Evolutionary conservation across 2,113 vertebrate species (phyloP), one percentile per base, ranked within the genome.

Genomic region (Marcusenius ussheri): DNA sequence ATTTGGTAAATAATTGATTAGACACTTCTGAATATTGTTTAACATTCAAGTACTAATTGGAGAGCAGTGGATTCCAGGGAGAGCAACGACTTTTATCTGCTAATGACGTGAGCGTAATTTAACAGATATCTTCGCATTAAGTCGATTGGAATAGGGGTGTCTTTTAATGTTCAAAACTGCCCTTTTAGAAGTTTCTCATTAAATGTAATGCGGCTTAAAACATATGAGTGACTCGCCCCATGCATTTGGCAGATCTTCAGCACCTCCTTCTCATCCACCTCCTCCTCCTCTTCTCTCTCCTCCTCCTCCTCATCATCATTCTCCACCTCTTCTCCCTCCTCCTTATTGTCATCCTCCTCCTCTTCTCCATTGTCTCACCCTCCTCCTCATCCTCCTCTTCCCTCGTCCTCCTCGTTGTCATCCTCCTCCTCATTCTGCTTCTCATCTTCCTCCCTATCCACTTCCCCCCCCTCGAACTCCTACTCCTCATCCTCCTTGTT

Each of bases 1-100:
- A 62, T 90, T 90, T 90, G 49, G 15, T 90, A 87, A 90, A 90
- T 90, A 70, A 90, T 90, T 90, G 83, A 90, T 90, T 47, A 87
- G 83, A 90, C 89, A 87, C 83, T 87, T 90, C n/a, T 74, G 77
- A 90, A 90, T 90, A 58, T 62, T 83, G 89, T 90, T 90, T 58
- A 90, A 85, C 39, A 90, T 66, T 62, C 80, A 86, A 66, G 88
- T 83, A 83, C 53, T 90, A 90, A 90, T 90, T 90, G 83, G 53
- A 90, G 89, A 70, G 83, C 89, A 90, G 83, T 70, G 47, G 45
- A 87, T 87, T 70, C 83, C 83, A 70, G 89, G 10, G 89, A 42
- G 83, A 87, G 83, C n/a, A 19, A 70, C 17, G 45, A 90, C 89
- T 90, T 90, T 90, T 70, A 90, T 90, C 89, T 90, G 50, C 17